Evolutionary conservation across 1,140 invertebrate genomes (phyloP).

Genomic region (Camponotus floridanus): DNA sequence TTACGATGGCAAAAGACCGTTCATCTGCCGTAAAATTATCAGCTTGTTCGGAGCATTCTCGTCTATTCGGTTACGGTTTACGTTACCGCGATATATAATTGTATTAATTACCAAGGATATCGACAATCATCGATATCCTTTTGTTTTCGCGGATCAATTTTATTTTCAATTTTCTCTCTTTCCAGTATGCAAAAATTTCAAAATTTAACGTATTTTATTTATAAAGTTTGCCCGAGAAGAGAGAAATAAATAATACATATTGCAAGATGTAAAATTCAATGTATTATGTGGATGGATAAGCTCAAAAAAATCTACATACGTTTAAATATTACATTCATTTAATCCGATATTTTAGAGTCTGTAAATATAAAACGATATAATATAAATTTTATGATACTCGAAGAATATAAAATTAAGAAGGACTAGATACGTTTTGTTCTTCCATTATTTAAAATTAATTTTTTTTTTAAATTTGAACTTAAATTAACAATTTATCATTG

Average conservation of each 20-base stretch:
- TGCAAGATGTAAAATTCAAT: neutral
- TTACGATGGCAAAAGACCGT: slow-evolving; percentile 35
- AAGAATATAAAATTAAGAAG: neutral
- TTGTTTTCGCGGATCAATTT: neutral
- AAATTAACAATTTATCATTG: neutral
- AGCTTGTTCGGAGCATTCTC: neutral
- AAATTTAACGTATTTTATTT: neutral
- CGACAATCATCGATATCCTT: slow-evolving; percentile 10
- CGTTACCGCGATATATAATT: slow-evolving; percentile 37
- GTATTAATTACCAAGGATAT: slow-evolving; percentile 39
- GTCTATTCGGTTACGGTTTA: slow-evolving; percentile 15
- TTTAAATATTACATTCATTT: neutral
- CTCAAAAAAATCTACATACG: neutral
- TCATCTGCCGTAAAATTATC: slow-evolving; percentile 43
- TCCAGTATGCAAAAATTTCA: neutral
- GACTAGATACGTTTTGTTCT: neutral
- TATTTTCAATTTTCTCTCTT: neutral
- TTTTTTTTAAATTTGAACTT: neutral
- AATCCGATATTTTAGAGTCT: neutral
- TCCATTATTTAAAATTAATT: slow-evolving; percentile 12
- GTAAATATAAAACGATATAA: neutral
- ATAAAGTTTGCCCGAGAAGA: neutral
- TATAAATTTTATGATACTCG: slow-evolving; percentile 10
- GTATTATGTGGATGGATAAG: neutral
- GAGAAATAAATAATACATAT: no score